Conservation (phyloP, 2,113 vertebrate species). For the Anarrhichthys ocellatus region DNA sequence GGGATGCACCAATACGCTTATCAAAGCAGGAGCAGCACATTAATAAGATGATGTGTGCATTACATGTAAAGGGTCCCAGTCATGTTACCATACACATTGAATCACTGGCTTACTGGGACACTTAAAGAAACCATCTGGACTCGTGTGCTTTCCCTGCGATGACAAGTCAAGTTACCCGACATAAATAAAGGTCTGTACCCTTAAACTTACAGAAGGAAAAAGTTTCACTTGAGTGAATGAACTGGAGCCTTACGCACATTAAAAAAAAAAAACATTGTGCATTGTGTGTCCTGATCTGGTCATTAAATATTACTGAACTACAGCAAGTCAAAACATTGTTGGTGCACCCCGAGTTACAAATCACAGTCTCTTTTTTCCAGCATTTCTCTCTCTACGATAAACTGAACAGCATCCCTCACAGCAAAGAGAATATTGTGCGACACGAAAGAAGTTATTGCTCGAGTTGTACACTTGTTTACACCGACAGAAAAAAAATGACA, state of each 20-base stretch:
- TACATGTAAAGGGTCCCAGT: neutral
- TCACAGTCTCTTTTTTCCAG: constrained; percentile 23
- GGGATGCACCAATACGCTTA: neutral
- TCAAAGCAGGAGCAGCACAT: constrained; percentile 15
- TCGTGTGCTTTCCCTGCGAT: neutral
- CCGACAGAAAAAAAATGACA: neutral
- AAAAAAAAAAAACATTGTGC: neutral
- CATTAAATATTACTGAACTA: neutral
- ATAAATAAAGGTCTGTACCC: neutral
- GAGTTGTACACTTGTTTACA: neutral
- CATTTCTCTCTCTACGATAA: neutral
- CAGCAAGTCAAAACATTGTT: neutral
- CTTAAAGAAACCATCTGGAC: neutral
- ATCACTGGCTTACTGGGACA: constrained; percentile 1
- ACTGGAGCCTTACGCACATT: neutral
- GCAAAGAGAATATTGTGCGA: constrained; percentile 10
- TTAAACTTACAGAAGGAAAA: neutral
- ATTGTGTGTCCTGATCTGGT: neutral
- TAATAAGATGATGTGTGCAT: neutral
- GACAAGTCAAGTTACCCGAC: neutral
- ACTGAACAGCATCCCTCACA: neutral
- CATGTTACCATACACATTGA: neutral
- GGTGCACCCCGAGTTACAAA: constrained; percentile 1
- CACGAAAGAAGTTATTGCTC: constrained; percentile 46
- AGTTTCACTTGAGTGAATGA: constrained; percentile 19